Base-by-base conservation (phyloP, 2,888 invertebrate species). In the Acleris emargana region DNA sequence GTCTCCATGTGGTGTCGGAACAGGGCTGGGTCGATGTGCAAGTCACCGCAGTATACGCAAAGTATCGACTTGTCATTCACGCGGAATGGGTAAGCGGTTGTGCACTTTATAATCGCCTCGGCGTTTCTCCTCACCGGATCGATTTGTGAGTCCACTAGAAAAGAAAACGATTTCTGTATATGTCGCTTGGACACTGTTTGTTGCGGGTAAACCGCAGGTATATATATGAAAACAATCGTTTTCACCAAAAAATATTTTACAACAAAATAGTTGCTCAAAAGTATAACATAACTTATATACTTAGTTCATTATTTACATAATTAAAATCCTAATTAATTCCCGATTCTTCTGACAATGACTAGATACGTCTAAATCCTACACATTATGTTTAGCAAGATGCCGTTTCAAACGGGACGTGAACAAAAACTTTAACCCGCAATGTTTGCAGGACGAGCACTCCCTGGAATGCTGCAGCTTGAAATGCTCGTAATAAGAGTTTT, bases 361-460 rank as follows among this genome's bases (percentile, higher is more conserved):
- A 43, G 38, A 42, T 20, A 20, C 45, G 2, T 7, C 6, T 7
- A n/a, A 45, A 45, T 17, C 22, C 67, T 71, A 72, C 69, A 79
- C 63, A 38, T 76, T 80, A 77, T 89, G 89, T 59, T 87, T 88
- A 53, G 83, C 81, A 20, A 89, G 76, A 70, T 91, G 90, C 22
- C 89, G 79, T 53, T 87, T 89, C 61, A 90, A 72, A 4, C 87
- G 81, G 57, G 84, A 87, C 16, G 79, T 74, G 17, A 87, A 87
- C 22, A 87, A 73, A 59, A 90, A 91, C 63, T 90, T 89, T 72
- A 87, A 73, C 0, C 90, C 90, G 68, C 90, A 91, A 52, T 88
- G 86, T 68, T 90, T 89, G 57, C 90, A 91, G 9, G 82, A 76
- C 18, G 81, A 82, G 64, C 88, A 87, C 51, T 89, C 87, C 16